These are phyloP conservation scores for Cyprinus carpio DNA, from an alignment of 2,113 vertebrate genomes.

Conservation along the genomic window DNA sequence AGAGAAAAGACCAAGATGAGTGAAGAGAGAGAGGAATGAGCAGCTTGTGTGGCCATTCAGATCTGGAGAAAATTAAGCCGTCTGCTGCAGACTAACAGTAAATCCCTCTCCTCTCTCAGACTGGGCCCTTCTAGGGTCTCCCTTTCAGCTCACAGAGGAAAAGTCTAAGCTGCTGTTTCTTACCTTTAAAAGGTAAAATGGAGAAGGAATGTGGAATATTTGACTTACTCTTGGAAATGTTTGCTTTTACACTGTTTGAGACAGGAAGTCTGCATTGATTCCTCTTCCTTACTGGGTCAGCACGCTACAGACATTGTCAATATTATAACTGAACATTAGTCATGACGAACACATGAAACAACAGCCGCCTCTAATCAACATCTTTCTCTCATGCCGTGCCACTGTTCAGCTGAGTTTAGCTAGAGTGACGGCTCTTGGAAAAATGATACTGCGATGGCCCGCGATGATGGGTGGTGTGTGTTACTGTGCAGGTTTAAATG, in stretches of 20 bases:
- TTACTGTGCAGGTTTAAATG: constrained; percentile 8
- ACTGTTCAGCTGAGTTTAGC: neutral
- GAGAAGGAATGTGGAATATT: constrained; percentile 37
- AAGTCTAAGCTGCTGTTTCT: constrained; percentile 5
- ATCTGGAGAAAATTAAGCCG: constrained; percentile 45
- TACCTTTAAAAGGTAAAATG: constrained; percentile 23
- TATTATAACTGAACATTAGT: constrained; percentile 1
- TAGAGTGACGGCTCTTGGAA: neutral
- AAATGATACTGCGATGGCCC: neutral
- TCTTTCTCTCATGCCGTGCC: neutral
- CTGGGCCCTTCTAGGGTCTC: constrained; percentile 5
- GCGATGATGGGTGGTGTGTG: neutral
- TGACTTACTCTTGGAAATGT: constrained; percentile 33
- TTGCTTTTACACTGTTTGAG: constrained; percentile 33
- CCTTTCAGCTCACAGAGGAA: neutral
- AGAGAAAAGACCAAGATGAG: constrained; percentile 29
- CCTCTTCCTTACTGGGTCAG: constrained; percentile 47
- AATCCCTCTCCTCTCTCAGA: constrained; percentile 1
- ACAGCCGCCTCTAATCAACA: constrained; percentile 25
- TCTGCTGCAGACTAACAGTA: constrained; percentile 25
- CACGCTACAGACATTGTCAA: neutral
- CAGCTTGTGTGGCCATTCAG: constrained; percentile 36
- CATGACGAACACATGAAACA: neutral
- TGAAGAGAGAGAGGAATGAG: neutral
- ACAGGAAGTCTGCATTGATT: constrained; percentile 38